Base-by-base conservation (phyloP, 1,140 invertebrate genomes). In the Pogonognathellus flavescens region DNA sequence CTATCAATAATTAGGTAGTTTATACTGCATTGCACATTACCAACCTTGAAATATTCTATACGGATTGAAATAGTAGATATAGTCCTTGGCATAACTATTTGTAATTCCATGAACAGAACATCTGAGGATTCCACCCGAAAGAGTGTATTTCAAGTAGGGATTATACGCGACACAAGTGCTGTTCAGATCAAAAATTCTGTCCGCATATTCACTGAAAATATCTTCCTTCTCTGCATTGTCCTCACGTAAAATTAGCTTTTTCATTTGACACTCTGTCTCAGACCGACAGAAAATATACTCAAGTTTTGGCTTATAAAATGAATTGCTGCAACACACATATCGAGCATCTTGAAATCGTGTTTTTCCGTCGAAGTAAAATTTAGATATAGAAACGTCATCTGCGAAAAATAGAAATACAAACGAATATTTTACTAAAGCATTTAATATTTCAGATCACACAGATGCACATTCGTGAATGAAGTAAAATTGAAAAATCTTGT, bases 301-400 rank as follows among this genome's bases (percentile, higher is more conserved):
- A n/a, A 86, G 25, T 72, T 86, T 86, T 16, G 85, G 85, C 25
- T 86, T 86, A 53, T 86, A 86, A 49, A 70, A 86, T 11, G 85
- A 86, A 83, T 86, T 59, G 14, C 81, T 82, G 18, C 85, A 86
- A 49, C 85, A 86, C 0, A 83, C 52, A 66, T 86, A 86, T 11
- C 85, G 62, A 18, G 85, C 85, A 86, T 86, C 85, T 62, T 86
- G 85, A 62, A 82, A 86, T 18, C 85, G 50, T 6, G 81, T 83
- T 70, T 80, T 72, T 49, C 81, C 85, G 50, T 86, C 85, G 60
- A 86, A 86, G 66, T 57, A 86, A 52, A 86, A 86, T 18, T 62
- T 86, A 11, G 81, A 83, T n/a, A 86, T 83, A 0, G 85, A 86
- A 0, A 86, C 85, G n/a, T 86, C 85, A 53, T 72, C 84, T 85